phyloP scores from a whole-genome alignment of 2,888 invertebrate genomes.

The Scelioninae gen. 2 region DNA sequence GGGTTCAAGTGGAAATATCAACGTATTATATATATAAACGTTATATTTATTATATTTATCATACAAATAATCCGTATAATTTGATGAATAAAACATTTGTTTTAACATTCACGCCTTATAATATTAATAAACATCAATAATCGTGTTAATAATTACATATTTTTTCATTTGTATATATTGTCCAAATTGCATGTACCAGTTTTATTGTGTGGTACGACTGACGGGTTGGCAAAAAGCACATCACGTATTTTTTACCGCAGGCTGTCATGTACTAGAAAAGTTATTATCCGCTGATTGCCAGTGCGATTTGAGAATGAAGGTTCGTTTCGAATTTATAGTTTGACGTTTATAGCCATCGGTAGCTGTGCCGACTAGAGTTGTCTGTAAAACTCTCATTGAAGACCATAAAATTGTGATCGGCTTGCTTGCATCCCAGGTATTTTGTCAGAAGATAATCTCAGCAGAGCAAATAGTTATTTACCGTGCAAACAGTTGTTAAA shows the following conservation, averaged over 20 bases:
- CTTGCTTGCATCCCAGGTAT: conserved; percentile 34
- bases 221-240: background rate
- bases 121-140: too few relatives aligned
- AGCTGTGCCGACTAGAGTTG: conserved; percentile 46
- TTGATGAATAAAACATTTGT: too few relatives aligned
- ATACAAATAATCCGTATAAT: too few relatives aligned
- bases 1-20: too few relatives aligned
- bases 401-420: conserved; percentile 48
- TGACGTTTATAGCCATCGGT: conserved; percentile 52
- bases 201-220: too few relatives aligned
- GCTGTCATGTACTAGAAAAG: conserved; percentile 64
- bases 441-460: conserved; percentile 36
- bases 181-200: too few relatives aligned
- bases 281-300: conserved; percentile 64
- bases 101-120: too few relatives aligned
- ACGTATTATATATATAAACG: too few relatives aligned
- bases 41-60: too few relatives aligned
- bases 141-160: too few relatives aligned
- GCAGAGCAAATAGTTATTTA: conserved; percentile 27
- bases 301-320: conserved; percentile 51
- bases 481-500: background rate
- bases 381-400: conserved; percentile 50
- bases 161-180: too few relatives aligned
- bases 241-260: conserved; percentile 25
- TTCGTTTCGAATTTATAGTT: conserved; percentile 48